Base-by-base conservation (phyloP, 2,888 invertebrate genomes). In the Tridacna crocea region DNA sequence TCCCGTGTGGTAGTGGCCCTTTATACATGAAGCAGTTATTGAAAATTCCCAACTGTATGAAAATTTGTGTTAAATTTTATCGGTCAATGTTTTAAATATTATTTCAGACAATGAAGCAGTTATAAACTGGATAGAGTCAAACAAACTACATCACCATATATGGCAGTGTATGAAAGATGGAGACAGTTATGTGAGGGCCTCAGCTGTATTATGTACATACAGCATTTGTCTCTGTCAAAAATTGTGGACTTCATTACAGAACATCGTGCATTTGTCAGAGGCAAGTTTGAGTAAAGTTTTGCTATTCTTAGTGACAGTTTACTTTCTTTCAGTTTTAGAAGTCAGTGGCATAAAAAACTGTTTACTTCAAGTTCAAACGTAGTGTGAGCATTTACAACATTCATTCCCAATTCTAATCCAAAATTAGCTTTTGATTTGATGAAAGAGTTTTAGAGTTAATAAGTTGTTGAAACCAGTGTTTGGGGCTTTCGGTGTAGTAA, bases 161-260 rank as follows among this genome's bases (percentile, higher is more conserved):
- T 91, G 90, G 89, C 85, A 87, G 55, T 83, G 89, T 85, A 17
- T 88, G 19, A 66, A 72, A 36, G 91, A 92, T 75, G 82, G 87
- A 2, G 90, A 91, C 82, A 91, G 91, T 79, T 92, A 92, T 81
- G 89, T 90, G 0, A 83, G 91, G 70, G 91, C 91, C 15, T 81
- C 89, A 24, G 86, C 89, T 24, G 73, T 90, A 12, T 65, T 77
- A 10, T 74, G 75, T 48, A 27, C 84, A 0, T 75, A 70, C n/a
- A 17, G 36, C 17, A 8, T 74, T 13, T 58, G 22, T n/a, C 22
- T 27, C 11, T 68, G 68, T 60, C 22, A 47, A 2, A 19, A n/a
- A 17, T 55, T 84, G 26, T 87, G 82, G 79, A 24, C 63, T 0
- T 51, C 72, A 10, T 82, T 88, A 27, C 61, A 83, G 26, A 27